Evolutionary conservation across 2,888 invertebrate genomes (phyloP).

Genomic region (Elgonia sp.): DNA sequence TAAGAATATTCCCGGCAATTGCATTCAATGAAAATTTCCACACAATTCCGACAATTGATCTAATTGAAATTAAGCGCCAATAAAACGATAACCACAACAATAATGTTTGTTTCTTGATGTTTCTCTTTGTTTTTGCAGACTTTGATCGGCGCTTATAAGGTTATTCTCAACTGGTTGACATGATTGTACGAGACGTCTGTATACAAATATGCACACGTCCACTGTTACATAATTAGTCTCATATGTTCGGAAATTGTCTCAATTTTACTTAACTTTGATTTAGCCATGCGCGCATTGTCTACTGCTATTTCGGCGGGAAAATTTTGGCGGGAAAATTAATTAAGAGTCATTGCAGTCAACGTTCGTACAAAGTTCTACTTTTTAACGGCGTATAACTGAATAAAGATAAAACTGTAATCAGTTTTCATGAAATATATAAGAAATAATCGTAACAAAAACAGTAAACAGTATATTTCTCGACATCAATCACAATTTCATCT

Average conservation of each 20-base stretch:
- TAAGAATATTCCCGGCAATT: conserved; percentile 58
- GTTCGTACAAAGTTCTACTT: conserved; percentile 26
- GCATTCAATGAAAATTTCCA: conserved; percentile 73
- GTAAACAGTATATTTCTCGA: conserved; percentile 19
- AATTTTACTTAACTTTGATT: background rate
- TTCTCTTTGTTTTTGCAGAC: conserved; percentile 75
- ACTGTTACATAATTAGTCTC: conserved; percentile 37
- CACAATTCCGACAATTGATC: conserved; percentile 72
- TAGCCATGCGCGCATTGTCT: background rate
- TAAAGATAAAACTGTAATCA: conserved; percentile 33
- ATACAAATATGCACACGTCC: conserved; percentile 38
- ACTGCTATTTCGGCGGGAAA: conserved; percentile 6
- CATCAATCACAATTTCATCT: conserved; percentile 9
- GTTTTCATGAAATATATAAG: conserved; percentile 12
- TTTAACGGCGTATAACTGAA: conserved; percentile 14
- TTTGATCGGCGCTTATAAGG: conserved; percentile 71
- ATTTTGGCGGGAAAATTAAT: background rate
- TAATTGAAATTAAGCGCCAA: conserved; percentile 75
- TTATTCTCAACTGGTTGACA: conserved; percentile 49
- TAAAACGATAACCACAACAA: conserved; percentile 70
- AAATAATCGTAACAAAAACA: conserved; percentile 33
- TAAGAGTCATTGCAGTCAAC: no score
- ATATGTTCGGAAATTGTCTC: conserved; percentile 20
- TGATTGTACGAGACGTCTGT: conserved; percentile 32
- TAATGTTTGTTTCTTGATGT: conserved; percentile 71